A percentile compares a stretch with the other conserved stretches of the same genome.
phyloP scores from a whole-genome alignment of 1,140 invertebrate species.

The Platorchestia sp. region DNA sequence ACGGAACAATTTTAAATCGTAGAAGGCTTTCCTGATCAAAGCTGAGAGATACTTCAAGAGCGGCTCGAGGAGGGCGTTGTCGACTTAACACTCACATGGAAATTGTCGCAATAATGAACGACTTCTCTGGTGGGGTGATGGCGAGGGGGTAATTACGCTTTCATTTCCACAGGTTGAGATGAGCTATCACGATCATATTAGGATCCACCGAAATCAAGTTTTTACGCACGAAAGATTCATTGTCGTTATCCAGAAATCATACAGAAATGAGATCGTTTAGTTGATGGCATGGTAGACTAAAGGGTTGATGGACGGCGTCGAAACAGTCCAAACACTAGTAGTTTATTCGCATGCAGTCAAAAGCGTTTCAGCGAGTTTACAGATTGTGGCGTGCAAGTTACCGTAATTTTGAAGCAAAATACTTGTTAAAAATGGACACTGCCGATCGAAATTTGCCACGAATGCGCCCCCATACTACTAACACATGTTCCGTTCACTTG shows the following conservation, averaged over 20 bases:
- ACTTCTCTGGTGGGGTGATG: background rate
- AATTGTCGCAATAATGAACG: background rate
- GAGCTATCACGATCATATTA: background rate
- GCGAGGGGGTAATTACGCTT: background rate
- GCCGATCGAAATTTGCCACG: too few species aligned
- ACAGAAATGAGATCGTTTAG: background rate
- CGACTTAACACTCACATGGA: background rate
- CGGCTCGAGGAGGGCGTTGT: background rate
- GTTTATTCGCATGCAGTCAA: too few species aligned
- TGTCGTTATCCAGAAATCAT: background rate
- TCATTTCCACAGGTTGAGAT: background rate
- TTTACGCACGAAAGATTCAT: background rate
- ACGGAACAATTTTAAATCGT: background rate
- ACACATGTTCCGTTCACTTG: too few species aligned
- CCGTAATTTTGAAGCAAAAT: too few species aligned
- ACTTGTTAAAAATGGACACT: too few species aligned
- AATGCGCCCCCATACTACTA: too few species aligned
- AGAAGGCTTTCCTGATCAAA: background rate
- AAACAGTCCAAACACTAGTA: too few species aligned
- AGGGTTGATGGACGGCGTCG: too few species aligned
- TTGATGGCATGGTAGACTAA: too few species aligned
- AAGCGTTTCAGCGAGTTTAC: too few species aligned
- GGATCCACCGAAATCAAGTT: background rate
- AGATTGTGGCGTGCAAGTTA: too few species aligned
- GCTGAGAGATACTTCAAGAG: background rate